These are phyloP conservation scores for Galleria mellonella DNA, from an alignment of 1,140 invertebrate species.

Conservation along the genomic window DNA sequence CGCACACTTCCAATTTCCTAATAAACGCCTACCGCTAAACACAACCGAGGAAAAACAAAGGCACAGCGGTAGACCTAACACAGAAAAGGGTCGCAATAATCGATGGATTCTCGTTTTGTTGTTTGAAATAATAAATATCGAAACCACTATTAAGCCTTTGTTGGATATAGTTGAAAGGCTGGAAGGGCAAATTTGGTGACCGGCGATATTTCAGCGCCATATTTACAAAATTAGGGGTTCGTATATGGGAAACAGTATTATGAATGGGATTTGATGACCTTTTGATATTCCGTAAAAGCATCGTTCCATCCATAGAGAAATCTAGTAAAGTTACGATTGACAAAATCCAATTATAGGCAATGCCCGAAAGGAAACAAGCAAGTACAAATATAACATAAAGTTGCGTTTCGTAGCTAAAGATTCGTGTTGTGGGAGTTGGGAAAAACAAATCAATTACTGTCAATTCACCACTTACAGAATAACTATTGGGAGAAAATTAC, in stretches of 20 bases:
- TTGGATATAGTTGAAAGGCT: slow-evolving; percentile 7
- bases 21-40: slow-evolving; percentile 32
- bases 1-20: slow-evolving; percentile 44
- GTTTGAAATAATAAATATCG: slow-evolving; percentile 24
- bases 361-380: slow-evolving; percentile 1
- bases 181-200: slow-evolving; percentile 6
- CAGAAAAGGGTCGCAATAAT: slow-evolving; percentile 27
- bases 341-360: slow-evolving; percentile 3
- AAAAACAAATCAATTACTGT: slow-evolving; percentile 43
- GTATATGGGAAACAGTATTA: neutral
- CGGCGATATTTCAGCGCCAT: neutral
- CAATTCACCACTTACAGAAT: slow-evolving; percentile 25
- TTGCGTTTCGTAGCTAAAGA: slow-evolving; percentile 3
- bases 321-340: slow-evolving; percentile 1
- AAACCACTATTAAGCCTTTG: slow-evolving; percentile 14
- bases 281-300: neutral
- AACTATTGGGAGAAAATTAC: slow-evolving; percentile 28
- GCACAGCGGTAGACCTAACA: slow-evolving; percentile 9
- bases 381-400: slow-evolving; percentile 5
- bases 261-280: slow-evolving; percentile 2
- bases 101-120: slow-evolving; percentile 20
- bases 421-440: neutral
- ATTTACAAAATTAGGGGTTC: neutral
- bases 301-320: neutral
- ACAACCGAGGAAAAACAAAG: slow-evolving; percentile 31